phyloP scores from a whole-genome alignment of 2,888 invertebrate species.

The Aphodius sticticus region DNA sequence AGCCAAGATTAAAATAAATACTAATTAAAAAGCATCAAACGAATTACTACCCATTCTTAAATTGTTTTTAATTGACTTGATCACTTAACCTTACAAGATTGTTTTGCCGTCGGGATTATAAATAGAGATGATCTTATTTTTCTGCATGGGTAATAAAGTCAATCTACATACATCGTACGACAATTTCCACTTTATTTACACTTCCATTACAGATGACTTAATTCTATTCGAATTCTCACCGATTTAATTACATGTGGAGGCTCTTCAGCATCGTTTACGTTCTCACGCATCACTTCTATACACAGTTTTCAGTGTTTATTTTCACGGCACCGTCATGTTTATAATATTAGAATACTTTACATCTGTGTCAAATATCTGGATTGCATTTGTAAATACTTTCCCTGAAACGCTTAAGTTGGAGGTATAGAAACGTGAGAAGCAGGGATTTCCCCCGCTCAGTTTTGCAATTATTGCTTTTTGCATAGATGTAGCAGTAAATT shows the following conservation, averaged over 20 bases:
- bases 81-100: slow-evolving; percentile 29
- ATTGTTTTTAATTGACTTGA: slow-evolving; percentile 35
- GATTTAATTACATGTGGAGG: slow-evolving; percentile 4
- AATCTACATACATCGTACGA: not conserved
- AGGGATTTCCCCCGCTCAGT: not conserved
- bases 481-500: not conserved
- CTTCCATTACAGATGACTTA: not conserved
- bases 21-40: not conserved
- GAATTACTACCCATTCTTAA: slow-evolving; percentile 16
- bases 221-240: slow-evolving; percentile 4
- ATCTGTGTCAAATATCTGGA: not conserved
- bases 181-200: not conserved
- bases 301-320: not conserved
- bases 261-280: not conserved
- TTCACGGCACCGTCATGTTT: not conserved
- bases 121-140: not conserved
- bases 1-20: not conserved
- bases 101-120: not conserved
- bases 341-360: not conserved
- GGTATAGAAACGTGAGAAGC: not conserved
- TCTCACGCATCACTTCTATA: not conserved
- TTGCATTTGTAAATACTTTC: not conserved
- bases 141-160: slow-evolving; percentile 4
- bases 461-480: not conserved
- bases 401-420: not conserved